These are phyloP conservation scores for Lutjanus campechanus DNA, from an alignment of 2,797 vertebrate genomes.

Conservation along the genomic window DNA sequence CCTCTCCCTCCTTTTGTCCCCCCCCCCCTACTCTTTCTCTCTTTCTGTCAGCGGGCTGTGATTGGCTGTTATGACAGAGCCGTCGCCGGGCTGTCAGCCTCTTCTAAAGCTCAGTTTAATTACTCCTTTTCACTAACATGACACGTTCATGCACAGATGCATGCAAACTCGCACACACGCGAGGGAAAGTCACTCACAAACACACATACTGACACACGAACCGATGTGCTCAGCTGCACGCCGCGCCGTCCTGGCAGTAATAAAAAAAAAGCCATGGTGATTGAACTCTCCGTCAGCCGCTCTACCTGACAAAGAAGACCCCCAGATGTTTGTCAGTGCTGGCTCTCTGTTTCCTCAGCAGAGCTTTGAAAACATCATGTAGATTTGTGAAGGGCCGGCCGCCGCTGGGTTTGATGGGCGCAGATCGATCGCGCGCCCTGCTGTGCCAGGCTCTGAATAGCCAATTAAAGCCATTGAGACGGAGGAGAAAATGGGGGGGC, in stretches of 20 bases:
- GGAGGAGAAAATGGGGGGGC: constrained; percentile 39
- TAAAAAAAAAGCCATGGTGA: constrained; percentile 52
- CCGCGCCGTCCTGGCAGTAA: constrained; percentile 38
- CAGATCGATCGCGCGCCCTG: constrained; percentile 67
- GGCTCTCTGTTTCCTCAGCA: constrained; percentile 46
- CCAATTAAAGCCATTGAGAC: constrained; percentile 77
- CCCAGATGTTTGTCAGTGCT: constrained; percentile 77
- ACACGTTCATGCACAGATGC: constrained; percentile 74
- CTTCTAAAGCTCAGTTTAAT: constrained; percentile 84
- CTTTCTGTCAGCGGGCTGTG: constrained; percentile 68
- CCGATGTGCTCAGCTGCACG: constrained; percentile 33
- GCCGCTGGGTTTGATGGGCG: constrained; percentile 68
- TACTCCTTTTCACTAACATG: constrained; percentile 84
- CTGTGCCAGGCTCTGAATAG: constrained; percentile 67
- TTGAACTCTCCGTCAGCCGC: constrained; percentile 64
- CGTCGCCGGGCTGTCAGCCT: constrained; percentile 75
- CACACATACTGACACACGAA: constrained; percentile 48
- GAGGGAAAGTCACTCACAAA: constrained; percentile 54
- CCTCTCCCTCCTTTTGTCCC: constrained; percentile 29
- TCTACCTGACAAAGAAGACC: constrained; percentile 70
- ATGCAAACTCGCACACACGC: constrained; percentile 50
- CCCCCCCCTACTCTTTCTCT: constrained; percentile 30
- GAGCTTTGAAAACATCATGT: constrained; percentile 63
- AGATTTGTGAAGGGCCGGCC: constrained; percentile 60
- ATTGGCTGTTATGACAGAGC: constrained; percentile 83